These are phyloP conservation scores for Cryptotis parvus DNA, from an alignment of 2,113 vertebrate genomes.

Conservation along the genomic window DNA sequence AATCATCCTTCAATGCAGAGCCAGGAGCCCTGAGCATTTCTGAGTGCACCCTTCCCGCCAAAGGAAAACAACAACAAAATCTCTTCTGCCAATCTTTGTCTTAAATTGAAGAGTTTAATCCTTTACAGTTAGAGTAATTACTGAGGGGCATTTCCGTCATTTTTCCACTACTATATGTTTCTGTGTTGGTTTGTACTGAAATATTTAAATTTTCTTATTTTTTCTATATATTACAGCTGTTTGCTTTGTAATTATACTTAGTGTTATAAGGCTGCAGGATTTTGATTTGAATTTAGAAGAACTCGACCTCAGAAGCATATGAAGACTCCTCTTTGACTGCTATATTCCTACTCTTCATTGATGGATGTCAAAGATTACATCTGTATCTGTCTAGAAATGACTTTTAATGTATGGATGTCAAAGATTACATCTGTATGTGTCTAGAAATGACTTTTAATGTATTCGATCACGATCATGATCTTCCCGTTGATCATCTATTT, in stretches of 20 bases:
- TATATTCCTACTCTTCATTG: background rate
- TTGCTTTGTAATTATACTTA: slow-evolving; percentile 6
- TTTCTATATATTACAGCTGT: background rate
- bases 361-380: background rate
- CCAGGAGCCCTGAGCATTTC: background rate
- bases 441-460: no score
- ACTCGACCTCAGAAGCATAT: background rate
- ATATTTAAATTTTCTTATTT: background rate
- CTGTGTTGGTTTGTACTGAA: background rate
- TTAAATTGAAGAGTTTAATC: slow-evolving; percentile 9
- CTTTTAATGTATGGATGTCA: no score
- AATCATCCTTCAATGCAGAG: no score
- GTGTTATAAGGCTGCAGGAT: background rate
- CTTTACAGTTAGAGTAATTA: slow-evolving; percentile 28
- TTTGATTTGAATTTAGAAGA: background rate
- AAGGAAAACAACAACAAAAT: no score
- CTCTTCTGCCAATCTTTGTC: background rate
- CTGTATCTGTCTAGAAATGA: background rate
- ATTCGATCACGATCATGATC: no score
- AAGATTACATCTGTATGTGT: no score
- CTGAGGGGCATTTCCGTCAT: background rate
- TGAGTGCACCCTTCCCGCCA: no score
- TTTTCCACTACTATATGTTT: background rate
- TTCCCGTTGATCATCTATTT: no score
- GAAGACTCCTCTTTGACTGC: background rate